Base-by-base conservation (phyloP, 1,140 invertebrate genomes). In the Philopotamus ludificatus region DNA sequence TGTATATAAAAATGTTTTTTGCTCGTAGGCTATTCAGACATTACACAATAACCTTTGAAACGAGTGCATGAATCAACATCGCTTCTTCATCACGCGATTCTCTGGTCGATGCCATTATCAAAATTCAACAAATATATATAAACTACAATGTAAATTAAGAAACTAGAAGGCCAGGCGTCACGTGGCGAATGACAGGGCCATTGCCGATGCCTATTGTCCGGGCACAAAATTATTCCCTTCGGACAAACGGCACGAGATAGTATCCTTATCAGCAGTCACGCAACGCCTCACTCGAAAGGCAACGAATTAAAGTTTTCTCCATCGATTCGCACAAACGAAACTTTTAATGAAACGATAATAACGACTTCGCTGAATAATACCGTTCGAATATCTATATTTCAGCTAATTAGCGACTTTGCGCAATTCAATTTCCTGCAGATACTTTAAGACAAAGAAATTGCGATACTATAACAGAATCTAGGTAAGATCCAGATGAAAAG, bases 321-420 rank as follows among this genome's bases (percentile, higher is more conserved):
- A 54, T 54, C 61, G 51, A 63, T 63, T 55, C 18, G 54, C n/a
- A n/a, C n/a, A 34, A 34, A 34, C 12, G 34, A 42, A 63, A 63
- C 16, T 63, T 63, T 63, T 63, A 55, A 63, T 63, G 61, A 63
- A 63, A 63, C 61, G 45, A 63, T 54, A 63, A 63, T 63, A 63
- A 42, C 10, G 54, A 34, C 28, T 34, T 34, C 4, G 4, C 28
- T 34, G 28, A 34, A 12, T 34, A 34, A 4, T 12, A 34, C 28
- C 28, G 4, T 34, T 34, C 4, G 4, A 34, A 34, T 18, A 45
- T 45, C 9, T 45, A 9, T 45, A 45, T 45, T 62, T 62, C 39
- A 47, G n/a, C n/a, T 22, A 62, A 62, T 62, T 62, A 62, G 47
- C 7, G 47, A 45, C 18, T 62, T 62, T 47, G 15, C 47, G 59